phyloP scores from a whole-genome alignment of 1,140 invertebrate species.

The Sinella curviseta region DNA sequence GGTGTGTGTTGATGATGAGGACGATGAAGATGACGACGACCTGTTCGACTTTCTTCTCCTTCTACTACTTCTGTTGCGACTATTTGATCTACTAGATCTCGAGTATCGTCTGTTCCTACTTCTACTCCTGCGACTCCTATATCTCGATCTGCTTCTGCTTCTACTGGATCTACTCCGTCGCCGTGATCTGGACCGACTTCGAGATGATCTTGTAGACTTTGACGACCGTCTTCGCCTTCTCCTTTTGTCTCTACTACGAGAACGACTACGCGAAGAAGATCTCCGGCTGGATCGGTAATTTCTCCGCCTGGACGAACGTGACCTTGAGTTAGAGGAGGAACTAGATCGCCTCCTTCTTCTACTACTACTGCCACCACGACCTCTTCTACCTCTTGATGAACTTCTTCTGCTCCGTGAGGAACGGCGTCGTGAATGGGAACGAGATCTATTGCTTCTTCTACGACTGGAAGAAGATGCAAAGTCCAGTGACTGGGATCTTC shows the following conservation, averaged over 20 bases:
- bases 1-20: background rate
- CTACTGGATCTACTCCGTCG: slow-evolving; percentile 39
- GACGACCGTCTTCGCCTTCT: background rate
- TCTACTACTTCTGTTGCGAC: background rate
- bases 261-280: slow-evolving; percentile 52
- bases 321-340: slow-evolving; percentile 51
- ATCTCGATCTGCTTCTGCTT: slow-evolving; percentile 34
- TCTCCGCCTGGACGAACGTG: slow-evolving; percentile 53
- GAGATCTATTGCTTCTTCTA: slow-evolving; percentile 31
- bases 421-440: slow-evolving; percentile 51
- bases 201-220: background rate
- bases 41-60: background rate
- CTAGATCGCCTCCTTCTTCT: background rate
- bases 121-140: slow-evolving; percentile 6
- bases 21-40: background rate
- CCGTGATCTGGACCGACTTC: too few species aligned
- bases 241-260: background rate
- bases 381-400: background rate
- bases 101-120: background rate
- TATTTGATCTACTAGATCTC: background rate
- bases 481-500: background rate
- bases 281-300: slow-evolving; percentile 40
- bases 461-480: background rate
- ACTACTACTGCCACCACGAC: background rate
- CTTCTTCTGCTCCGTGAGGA: slow-evolving; percentile 49